Percentiles rank a stretch among this genome's conserved stretches.
phyloP scores from a whole-genome alignment of 1,140 invertebrate genomes.

The Bombus sylvicola region DNA sequence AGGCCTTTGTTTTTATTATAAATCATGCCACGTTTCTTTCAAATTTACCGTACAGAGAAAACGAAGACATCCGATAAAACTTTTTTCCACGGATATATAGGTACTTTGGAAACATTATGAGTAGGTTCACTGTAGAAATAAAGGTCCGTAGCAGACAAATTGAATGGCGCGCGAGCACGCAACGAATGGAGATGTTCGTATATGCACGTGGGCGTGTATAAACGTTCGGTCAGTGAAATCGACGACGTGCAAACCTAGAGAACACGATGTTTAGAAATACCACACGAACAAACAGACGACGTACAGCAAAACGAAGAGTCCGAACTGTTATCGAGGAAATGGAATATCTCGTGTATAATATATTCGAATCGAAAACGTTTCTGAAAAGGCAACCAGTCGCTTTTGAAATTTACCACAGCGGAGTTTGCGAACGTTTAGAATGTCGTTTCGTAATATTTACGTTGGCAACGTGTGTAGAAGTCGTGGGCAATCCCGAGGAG shows the following conservation, averaged over 20 bases:
- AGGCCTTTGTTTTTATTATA: no score
- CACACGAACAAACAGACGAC: background rate
- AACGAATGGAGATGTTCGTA: slow-evolving; percentile 47
- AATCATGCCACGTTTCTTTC: background rate
- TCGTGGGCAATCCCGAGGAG: background rate
- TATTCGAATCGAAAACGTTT: slow-evolving; percentile 22
- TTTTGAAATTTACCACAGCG: slow-evolving; percentile 11
- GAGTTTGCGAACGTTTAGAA: slow-evolving; percentile 2
- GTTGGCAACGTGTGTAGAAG: background rate
- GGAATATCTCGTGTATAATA: background rate
- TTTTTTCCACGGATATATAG: background rate
- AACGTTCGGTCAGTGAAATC: slow-evolving; percentile 23
- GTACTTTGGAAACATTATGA: slow-evolving; percentile 1
- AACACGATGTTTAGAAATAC: slow-evolving; percentile 25
- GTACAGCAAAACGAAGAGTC: background rate
- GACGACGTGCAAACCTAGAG: slow-evolving; percentile 16
- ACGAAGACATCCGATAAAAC: background rate
- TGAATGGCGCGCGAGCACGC: slow-evolving; percentile 38
- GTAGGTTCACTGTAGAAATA: slow-evolving; percentile 17
- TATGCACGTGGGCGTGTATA: slow-evolving; percentile 34
- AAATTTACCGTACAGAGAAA: background rate
- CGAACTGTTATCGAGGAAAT: background rate
- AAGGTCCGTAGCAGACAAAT: slow-evolving; percentile 21
- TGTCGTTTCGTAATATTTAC: slow-evolving; percentile 36
- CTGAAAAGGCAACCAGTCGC: background rate